Evolutionary conservation across 2,113 vertebrate species (phyloP), one percentile per base, ranked within the genome.

Genomic region (Scophthalmus maximus): DNA sequence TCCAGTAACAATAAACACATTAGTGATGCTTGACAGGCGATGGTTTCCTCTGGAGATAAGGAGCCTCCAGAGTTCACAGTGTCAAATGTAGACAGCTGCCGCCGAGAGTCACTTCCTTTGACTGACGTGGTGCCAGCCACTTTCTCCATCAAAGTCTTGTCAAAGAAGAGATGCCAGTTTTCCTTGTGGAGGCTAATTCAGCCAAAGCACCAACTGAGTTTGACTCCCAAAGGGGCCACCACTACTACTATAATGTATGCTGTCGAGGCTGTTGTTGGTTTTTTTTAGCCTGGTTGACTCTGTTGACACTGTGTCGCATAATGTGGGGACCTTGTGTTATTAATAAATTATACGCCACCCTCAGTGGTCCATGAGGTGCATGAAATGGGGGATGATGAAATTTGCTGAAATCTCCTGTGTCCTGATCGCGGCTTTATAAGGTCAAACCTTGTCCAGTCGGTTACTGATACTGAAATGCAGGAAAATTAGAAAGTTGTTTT

Each of bases 1-100:
- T 73, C 27, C 71, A 51, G 62, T 52, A 79, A 84, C 75, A 87
- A 86, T 74, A 82, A 82, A 89, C 74, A 76, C 85, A 85, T 89
- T 82, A 88, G 83, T 72, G 73, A 85, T 76, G 73, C 83, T 56
- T 82, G 86, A 86, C 84, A 86, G 76, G 82, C 79, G 84, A 88
- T 42, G 73, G 76, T 75, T 87, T 87, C 69, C 57, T 76, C 59
- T 76, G 79, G 70, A 89, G 76, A 85, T 58, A 79, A 57, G 61
- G 68, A 76, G 57, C 72, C 55, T 68, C 77, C 32, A 40, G 79
- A 78, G 83, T 78, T 88, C 77, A 81, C 61, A 67, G 58, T 83
- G 78, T 87, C 89, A 86, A 76, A 70, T 22, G n/a, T 8, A 67
- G 88, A 87, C 85, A 88, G 86, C 84, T 84, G 80, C 55, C 44